These are phyloP conservation scores for Perdita meconis DNA, from an alignment of 2,888 invertebrate genomes.

Conservation along the genomic window DNA sequence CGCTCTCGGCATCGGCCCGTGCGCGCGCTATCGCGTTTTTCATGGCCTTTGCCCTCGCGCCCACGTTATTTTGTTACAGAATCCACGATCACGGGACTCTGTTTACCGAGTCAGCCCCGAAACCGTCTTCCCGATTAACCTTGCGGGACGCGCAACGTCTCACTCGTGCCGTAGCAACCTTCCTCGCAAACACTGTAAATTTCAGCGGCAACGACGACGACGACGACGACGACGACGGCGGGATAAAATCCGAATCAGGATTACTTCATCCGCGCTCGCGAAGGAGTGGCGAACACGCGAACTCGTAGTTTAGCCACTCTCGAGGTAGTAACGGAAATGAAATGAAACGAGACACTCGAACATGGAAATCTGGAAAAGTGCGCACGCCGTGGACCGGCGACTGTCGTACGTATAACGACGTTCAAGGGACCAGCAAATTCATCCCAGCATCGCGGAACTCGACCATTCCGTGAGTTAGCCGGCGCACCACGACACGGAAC, in stretches of 20 bases:
- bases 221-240: not conserved
- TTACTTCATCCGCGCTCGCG: conserved; percentile 20
- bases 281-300: not conserved
- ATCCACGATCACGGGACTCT: conserved; percentile 26
- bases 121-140: conserved; percentile 39
- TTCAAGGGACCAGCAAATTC: conserved; percentile 74
- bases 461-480: conserved; percentile 52
- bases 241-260: no score
- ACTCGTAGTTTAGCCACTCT: no score
- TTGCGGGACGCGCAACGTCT: conserved; percentile 18
- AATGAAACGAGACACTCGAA: conserved; percentile 1
- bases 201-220: conserved; percentile 3
- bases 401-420: conserved; percentile 65
- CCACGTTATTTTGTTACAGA: conserved; percentile 7
- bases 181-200: conserved; percentile 24
- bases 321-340: no score
- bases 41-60: not conserved
- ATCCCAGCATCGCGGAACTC: conserved; percentile 60
- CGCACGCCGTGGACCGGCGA: conserved; percentile 26
- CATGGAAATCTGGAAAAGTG: not conserved
- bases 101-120: conserved; percentile 23
- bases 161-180: conserved; percentile 24
- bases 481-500: conserved; percentile 55
- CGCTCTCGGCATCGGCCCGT: conserved; percentile 15
- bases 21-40: conserved; percentile 31